Conservation (phyloP, 2,113 vertebrate genomes). For the Rissa tridactyla region DNA sequence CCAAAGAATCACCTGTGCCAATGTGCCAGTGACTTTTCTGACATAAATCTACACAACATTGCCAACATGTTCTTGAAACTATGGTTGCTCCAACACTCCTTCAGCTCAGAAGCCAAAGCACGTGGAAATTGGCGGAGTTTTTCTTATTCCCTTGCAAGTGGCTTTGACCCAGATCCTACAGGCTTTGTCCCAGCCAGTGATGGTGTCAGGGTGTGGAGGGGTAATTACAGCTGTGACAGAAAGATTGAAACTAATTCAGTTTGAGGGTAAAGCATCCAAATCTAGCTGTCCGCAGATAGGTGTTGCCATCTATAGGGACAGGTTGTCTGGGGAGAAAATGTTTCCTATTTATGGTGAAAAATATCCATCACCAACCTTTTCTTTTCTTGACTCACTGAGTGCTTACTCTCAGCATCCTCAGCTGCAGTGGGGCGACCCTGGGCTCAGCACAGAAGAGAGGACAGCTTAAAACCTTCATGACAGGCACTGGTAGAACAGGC, state of each 20-base stretch:
- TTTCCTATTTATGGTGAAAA: background rate
- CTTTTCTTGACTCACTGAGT: background rate
- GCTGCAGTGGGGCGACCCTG: background rate
- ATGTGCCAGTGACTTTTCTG: background rate
- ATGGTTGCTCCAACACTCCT: fast-evolving
- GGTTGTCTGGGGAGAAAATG: background rate
- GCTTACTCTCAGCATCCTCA: background rate
- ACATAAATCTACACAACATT: background rate
- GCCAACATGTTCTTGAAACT: background rate
- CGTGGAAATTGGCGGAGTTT: background rate
- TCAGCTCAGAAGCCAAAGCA: background rate
- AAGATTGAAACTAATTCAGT: background rate
- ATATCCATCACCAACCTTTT: background rate
- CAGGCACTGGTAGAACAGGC: background rate
- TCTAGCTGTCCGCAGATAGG: background rate
- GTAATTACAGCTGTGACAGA: background rate
- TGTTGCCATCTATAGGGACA: background rate
- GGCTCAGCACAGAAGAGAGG: background rate
- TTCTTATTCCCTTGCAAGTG: background rate
- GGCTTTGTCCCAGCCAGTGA: background rate
- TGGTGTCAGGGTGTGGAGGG: background rate
- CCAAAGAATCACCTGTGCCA: background rate
- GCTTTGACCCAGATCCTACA: background rate
- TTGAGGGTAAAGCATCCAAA: background rate
- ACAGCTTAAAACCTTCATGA: background rate